Conservation (phyloP, 2,888 invertebrate species). For the Gasteruption jaculator region DNA sequence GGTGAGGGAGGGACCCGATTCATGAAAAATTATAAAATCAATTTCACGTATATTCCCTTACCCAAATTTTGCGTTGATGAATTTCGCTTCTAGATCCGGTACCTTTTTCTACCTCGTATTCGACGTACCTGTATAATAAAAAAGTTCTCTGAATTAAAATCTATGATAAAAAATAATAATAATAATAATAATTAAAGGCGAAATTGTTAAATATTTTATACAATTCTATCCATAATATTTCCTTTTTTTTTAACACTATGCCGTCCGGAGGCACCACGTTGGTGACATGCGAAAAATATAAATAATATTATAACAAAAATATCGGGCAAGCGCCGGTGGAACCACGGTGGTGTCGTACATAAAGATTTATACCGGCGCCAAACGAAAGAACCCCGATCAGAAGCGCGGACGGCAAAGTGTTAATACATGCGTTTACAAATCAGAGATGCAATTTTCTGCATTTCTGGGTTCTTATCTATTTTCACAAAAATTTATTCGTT, state of each 20-base stretch:
- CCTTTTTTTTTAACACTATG: neutral
- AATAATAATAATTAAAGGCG: slow-evolving; percentile 6
- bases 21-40: neutral
- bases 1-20: too few relatives aligned
- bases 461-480: neutral
- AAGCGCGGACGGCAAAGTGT: too few relatives aligned
- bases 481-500: too few relatives aligned
- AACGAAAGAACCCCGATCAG: too few relatives aligned
- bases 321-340: too few relatives aligned
- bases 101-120: slow-evolving; percentile 33
- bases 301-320: too few relatives aligned
- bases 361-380: too few relatives aligned
- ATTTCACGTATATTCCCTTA: slow-evolving; percentile 20
- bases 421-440: too few relatives aligned
- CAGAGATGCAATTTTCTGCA: too few relatives aligned
- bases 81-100: slow-evolving; percentile 13
- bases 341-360: too few relatives aligned
- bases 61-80: slow-evolving; percentile 29
- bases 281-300: too few relatives aligned
- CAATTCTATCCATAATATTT: neutral
- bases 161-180: neutral
- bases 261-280: too few relatives aligned
- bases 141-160: slow-evolving; percentile 3
- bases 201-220: neutral
- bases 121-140: slow-evolving; percentile 37